Conservation (phyloP, 2,113 vertebrate species). For the Trachemys scripta region DNA sequence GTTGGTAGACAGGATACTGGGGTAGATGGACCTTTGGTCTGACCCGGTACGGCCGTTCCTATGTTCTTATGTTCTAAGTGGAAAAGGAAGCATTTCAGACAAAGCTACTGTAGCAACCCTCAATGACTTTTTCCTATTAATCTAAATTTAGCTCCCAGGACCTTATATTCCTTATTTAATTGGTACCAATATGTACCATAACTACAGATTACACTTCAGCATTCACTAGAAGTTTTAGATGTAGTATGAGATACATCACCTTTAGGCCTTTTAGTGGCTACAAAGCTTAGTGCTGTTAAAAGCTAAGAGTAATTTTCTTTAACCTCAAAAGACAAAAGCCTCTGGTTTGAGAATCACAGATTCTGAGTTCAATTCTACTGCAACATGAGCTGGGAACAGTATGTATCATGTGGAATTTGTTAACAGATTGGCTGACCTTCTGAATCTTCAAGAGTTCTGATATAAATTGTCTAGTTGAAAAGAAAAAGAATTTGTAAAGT, state of each 20-base stretch:
- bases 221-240: neutral
- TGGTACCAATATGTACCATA: neutral
- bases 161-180: neutral
- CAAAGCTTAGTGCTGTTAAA: neutral
- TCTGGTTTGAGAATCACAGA: neutral
- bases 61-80: too few relatives aligned
- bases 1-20: too few relatives aligned
- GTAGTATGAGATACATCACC: neutral
- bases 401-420: neutral
- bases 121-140: neutral
- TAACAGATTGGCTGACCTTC: neutral
- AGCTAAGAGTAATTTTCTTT: neutral
- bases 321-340: neutral
- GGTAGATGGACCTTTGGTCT: too few relatives aligned
- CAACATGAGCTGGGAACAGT: neutral
- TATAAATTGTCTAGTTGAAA: neutral
- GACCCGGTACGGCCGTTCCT: too few relatives aligned
- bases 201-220: neutral
- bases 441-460: neutral
- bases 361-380: neutral
- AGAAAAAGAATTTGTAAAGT: neutral
- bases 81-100: neutral
- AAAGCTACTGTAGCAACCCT: neutral
- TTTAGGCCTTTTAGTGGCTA: neutral
- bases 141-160: neutral